Evolutionary conservation across 1,140 invertebrate genomes (phyloP).

Genomic region (Leptopilina boulardi): DNA sequence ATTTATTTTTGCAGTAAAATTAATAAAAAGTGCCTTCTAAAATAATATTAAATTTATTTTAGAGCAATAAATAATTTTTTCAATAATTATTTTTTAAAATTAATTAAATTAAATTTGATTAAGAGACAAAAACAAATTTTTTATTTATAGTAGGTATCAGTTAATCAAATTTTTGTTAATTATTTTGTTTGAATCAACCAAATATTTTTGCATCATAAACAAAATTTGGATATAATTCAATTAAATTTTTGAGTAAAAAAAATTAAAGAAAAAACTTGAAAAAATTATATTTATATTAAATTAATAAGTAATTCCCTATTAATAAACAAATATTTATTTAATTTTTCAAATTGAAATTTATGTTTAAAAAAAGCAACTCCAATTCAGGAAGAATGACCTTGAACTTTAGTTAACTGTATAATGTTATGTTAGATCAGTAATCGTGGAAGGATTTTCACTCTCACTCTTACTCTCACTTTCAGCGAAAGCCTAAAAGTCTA

Average conservation of each 20-base stretch:
- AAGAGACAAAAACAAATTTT: no score
- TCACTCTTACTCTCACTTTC: constrained; percentile 48
- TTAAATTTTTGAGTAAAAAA: no score
- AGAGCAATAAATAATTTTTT: background rate
- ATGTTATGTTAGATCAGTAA: background rate
- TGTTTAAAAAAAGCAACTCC: background rate
- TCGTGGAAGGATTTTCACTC: background rate
- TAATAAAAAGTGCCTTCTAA: background rate
- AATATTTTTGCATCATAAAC: no score
- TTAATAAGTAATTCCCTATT: no score
- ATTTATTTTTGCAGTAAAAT: background rate
- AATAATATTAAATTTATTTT: background rate
- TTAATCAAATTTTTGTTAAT: no score
- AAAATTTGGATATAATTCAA: no score
- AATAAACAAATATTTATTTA: background rate
- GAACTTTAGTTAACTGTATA: background rate
- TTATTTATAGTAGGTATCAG: no score
- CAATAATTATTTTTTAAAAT: no score
- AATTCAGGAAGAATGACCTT: background rate
- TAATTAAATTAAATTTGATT: no score
- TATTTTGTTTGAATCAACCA: no score
- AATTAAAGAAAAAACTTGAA: no score
- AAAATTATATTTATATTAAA: no score
- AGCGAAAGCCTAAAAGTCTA: constrained; percentile 42
- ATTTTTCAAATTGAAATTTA: background rate